Base-by-base conservation (phyloP, 2,113 vertebrate species). In the Rhagologus leucostigma region DNA sequence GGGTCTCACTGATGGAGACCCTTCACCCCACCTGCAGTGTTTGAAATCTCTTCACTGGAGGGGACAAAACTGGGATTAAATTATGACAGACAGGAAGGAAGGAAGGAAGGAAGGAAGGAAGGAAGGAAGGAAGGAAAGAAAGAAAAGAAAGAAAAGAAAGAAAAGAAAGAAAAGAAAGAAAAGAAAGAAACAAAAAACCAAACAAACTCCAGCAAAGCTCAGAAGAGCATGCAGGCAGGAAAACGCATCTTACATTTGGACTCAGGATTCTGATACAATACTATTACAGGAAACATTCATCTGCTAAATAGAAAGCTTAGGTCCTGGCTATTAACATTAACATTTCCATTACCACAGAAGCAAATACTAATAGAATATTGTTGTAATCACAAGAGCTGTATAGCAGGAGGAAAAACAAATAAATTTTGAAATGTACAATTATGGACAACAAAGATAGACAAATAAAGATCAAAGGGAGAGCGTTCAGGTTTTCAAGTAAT, bases 131-230 rank as follows among this genome's bases (percentile, higher is more conserved):
- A 35, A 19, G 21, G 11, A 15, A 11, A 52, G 17, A 18, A 30
- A 30, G 2, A 11, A 23, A 15, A 21, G 37, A 4, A 35, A 23
- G 22, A 11, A 11, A 6, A 3, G 4, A 35, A 19, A 11, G 7
- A 12, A 16, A 17, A 14, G 8, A 7, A 4, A 1, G 32, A 13
- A 7, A 10, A 11, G 42, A 6, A 19, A 42, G 6, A 11, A 22
- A 37, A 9, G 12, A 13, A 8, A 8, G 1, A 41, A 12, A 76
- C 37, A 41, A 30, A 15, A 8, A 27, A 27, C 27, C 1, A 21
- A 18, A 24, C 5, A 15, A 16, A 50, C 0, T 10, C 26, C 37
- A 62, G 29, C 21, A 37, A 70, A 87, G 8, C 74, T 37, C 49
- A 50, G 33, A 57, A 82, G 47, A 82, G 18, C 24, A 33, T 13